These are phyloP conservation scores for Orthosia gothica DNA, from an alignment of 2,888 invertebrate genomes.

Conservation along the genomic window DNA sequence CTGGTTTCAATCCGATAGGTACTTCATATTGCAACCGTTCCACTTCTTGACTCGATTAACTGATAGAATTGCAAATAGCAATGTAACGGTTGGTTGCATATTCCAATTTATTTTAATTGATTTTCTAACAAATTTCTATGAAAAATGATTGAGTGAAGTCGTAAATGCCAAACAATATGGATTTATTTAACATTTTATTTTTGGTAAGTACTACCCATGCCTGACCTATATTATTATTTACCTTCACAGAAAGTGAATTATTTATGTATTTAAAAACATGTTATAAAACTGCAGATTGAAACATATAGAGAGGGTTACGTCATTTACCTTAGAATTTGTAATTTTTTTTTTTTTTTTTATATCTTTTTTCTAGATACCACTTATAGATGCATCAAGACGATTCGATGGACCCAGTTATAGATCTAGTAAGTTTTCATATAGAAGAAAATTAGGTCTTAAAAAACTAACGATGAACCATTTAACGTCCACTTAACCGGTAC, in stretches of 20 bases:
- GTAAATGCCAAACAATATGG: constrained; percentile 34
- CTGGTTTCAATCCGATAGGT: background rate
- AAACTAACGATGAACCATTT: background rate
- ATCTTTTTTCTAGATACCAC: constrained; percentile 52
- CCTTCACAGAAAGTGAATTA: no score
- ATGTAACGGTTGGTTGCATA: constrained; percentile 44
- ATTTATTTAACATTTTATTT: constrained; percentile 50
- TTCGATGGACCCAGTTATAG: constrained; percentile 37
- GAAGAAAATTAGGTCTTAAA: background rate
- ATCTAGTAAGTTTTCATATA: constrained; percentile 45
- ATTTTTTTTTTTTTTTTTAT: no score
- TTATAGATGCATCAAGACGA: constrained; percentile 20
- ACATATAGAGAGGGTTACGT: no score
- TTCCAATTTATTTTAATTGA: constrained; percentile 49
- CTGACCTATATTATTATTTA: no score
- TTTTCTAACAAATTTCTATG: constrained; percentile 17
- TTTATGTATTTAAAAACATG: no score
- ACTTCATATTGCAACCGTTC: background rate
- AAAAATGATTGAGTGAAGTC: constrained; percentile 32
- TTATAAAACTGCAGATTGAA: no score
- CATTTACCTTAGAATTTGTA: no score
- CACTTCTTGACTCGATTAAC: background rate
- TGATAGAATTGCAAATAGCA: constrained; percentile 17
- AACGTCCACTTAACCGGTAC: background rate
- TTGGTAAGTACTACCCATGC: constrained; percentile 48